Percentiles rank a stretch among this genome's conserved stretches.
These are phyloP conservation scores for Adineta ricciae DNA, from an alignment of 2,888 invertebrate genomes.

Conservation along the genomic window DNA sequence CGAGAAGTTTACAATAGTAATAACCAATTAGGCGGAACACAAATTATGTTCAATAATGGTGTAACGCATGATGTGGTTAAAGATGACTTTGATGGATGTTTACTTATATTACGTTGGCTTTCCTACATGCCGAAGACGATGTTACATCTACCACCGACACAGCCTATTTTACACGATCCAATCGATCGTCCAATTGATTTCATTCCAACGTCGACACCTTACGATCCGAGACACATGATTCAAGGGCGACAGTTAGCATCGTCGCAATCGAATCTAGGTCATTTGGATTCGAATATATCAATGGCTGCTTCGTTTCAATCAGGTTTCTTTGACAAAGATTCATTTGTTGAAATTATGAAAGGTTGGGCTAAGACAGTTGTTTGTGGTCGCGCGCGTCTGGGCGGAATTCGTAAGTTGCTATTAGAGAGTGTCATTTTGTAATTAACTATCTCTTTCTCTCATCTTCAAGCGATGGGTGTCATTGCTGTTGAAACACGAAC, in stretches of 20 bases:
- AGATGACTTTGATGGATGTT: constrained; percentile 73
- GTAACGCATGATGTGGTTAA: constrained; percentile 82
- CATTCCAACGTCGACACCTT: constrained; percentile 76
- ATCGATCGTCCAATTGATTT: constrained; percentile 73
- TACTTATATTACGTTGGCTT: constrained; percentile 76
- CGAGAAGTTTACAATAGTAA: constrained; percentile 97
- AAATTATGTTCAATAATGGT: constrained; percentile 98
- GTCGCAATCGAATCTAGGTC: not conserved
- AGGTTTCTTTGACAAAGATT: constrained; percentile 42
- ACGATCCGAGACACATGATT: constrained; percentile 86
- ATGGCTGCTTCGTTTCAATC: constrained; percentile 10
- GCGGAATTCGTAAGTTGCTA: constrained; percentile 24
- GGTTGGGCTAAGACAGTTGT: constrained; percentile 94
- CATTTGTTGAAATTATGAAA: constrained; percentile 81
- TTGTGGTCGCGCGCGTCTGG: constrained; percentile 45
- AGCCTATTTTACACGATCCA: constrained; percentile 60
- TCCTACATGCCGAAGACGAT: constrained; percentile 68
- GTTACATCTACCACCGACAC: constrained; percentile 11
- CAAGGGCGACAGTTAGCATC: constrained; percentile 42
- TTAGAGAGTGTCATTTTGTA: too few relatives aligned
- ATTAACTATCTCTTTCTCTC: too few relatives aligned
- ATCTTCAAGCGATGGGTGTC: constrained; percentile 65
- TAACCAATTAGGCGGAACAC: constrained; percentile 88
- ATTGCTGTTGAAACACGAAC: constrained; percentile 92
- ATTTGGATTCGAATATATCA: not conserved